Base-by-base conservation (phyloP, 1,140 invertebrate species). In the Piezodorus guildinii region DNA sequence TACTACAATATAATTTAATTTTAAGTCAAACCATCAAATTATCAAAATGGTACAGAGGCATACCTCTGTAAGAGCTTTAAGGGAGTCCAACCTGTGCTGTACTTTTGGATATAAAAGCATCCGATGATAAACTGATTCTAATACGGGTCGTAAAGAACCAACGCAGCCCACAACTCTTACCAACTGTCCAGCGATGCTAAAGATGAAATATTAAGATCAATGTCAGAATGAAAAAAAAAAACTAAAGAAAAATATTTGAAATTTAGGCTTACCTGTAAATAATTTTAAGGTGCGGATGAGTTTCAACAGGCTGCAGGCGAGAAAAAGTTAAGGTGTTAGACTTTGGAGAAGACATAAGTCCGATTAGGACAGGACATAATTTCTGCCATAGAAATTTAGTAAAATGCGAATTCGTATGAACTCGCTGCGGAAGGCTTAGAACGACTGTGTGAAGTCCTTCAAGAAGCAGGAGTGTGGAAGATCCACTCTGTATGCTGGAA, bases 111-210 rank as follows among this genome's bases (percentile, higher is more conserved):
- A 88, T 0, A 95, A 75, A 0, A 95, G 75, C 87, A 95, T 94
- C 43, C 91, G 79, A 75, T 95, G 91, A 73, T 94, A 95, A 2
- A 96, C 77, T 0, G 91, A 92, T 73, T 96, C 91, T 63, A 96
- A 74, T 45, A 94, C 91, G 16, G 92, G 91, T 17, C 92, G 78
- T 61, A 95, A 77, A 12, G 87, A 87, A 1, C 85, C 83, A 25
- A 91, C 85, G 62, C 85, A 85, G 0, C 92, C 93, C 4, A 94
- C 88, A 34, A 95, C 75, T 34, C 91, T 79, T 0, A 95, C 86
- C 62, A 96, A 73, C 72, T 94, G 88, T 23, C 88, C 88, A 12
- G 90, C 88, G 73, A 93, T 91, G 74, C 90, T 94, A 73, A 39
- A 76, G 77, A 69, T 3, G 46, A 19, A 9, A 45, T 27, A 51